These are phyloP conservation scores for Aeoliscus strigatus DNA, from an alignment of 2,797 vertebrate species.

Conservation along the genomic window DNA sequence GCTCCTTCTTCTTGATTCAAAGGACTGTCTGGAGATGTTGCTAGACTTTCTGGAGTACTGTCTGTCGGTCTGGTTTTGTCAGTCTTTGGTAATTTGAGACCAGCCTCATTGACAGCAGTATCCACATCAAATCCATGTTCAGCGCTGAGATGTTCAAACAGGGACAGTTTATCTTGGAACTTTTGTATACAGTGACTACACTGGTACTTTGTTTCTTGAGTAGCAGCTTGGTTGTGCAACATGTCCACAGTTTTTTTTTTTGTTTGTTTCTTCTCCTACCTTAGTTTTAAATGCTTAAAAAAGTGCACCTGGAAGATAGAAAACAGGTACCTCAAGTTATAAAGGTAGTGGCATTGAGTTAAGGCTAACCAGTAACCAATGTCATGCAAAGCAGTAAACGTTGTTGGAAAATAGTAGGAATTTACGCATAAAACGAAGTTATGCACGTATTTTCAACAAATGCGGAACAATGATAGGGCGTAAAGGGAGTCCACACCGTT, in stretches of 20 bases:
- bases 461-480: slow-evolving; percentile 2
- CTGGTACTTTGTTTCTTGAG: slow-evolving; percentile 66
- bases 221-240: slow-evolving; percentile 64
- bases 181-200: slow-evolving; percentile 83
- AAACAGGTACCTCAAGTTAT: too few relatives aligned
- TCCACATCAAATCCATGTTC: slow-evolving; percentile 74
- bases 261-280: slow-evolving; percentile 11
- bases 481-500: neutral
- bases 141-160: slow-evolving; percentile 83
- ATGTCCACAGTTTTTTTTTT: too few relatives aligned
- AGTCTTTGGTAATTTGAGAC: slow-evolving; percentile 55
- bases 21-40: slow-evolving; percentile 61
- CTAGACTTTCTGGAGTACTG: too few relatives aligned
- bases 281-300: neutral
- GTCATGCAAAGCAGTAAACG: too few relatives aligned
- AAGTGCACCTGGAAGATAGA: slow-evolving; percentile 15
- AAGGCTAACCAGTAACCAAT: too few relatives aligned
- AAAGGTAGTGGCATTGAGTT: too few relatives aligned
- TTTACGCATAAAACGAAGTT: too few relatives aligned
- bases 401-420: too few relatives aligned
- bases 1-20: slow-evolving; percentile 51
- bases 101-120: slow-evolving; percentile 59
- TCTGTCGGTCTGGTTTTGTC: slow-evolving; percentile 52
- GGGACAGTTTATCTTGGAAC: slow-evolving; percentile 84
- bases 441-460: too few relatives aligned